Evolutionary conservation across 2,797 vertebrate species (phyloP).

Genomic region (Darevskia mixta): DNA sequence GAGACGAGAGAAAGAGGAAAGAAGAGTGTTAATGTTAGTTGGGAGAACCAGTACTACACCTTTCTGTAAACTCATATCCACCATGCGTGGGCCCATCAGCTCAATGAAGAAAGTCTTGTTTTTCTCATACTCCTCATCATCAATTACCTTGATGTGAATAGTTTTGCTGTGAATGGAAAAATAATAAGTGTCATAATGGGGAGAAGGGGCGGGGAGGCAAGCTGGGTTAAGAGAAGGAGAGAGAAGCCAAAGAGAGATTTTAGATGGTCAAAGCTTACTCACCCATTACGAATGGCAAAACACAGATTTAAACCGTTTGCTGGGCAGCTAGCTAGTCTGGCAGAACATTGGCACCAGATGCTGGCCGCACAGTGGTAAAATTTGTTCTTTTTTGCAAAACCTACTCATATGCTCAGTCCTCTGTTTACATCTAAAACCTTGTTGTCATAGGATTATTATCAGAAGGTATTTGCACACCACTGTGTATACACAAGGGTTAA

Average conservation of each 20-base stretch:
- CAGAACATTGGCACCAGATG: conserved; percentile 22
- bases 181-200: conserved; percentile 83
- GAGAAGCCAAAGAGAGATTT: conserved; percentile 54
- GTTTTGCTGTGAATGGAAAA: conserved; percentile 87
- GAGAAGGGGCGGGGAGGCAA: conserved; percentile 64
- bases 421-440: neutral
- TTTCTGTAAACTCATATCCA: conserved; percentile 99
- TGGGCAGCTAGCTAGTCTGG: neutral
- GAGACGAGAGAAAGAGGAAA: conserved; percentile 70
- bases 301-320: conserved; percentile 22
- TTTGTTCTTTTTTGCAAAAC: neutral
- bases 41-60: conserved; percentile 89
- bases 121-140: conserved; percentile 88
- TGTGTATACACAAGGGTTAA: neutral
- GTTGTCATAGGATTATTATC: neutral
- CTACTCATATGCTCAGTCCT: neutral
- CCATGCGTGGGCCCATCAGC: conserved; percentile 89
- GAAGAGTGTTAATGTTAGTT: conserved; percentile 77
- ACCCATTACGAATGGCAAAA: conserved; percentile 41
- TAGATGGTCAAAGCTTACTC: conserved; percentile 73
- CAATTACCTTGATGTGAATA: conserved; percentile 88
- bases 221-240: conserved; percentile 66
- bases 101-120: conserved; percentile 89
- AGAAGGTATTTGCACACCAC: neutral
- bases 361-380: neutral